Evolutionary conservation across 2,888 invertebrate genomes (phyloP), one percentile per base, ranked within the genome.

Genomic region (Xestia c-nigrum): DNA sequence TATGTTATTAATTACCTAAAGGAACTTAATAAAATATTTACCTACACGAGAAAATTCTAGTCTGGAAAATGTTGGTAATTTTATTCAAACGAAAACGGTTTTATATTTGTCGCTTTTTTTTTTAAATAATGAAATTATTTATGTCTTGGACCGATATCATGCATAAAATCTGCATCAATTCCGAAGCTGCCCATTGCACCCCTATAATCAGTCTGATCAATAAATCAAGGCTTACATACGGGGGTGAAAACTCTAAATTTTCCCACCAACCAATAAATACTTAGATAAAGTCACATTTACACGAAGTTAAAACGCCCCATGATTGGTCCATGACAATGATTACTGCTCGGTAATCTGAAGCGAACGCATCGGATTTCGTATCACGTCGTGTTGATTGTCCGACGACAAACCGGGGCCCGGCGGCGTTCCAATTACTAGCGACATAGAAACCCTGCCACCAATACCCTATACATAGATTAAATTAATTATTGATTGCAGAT

Each of bases 321-420:
- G 91, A 93, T 94, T 91, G 92, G 90, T 86, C 88, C 80, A 85
- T 89, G 92, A 93, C 92, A 94, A 95, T 94, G 92, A 94, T 93
- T 91, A 90, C 89, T 86, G 89, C 87, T 88, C 90, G 87, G 92
- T 93, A 92, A 93, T 92, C 91, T 90, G 90, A 92, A 89, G 88
- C 91, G 91, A 90, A 91, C 92, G 95, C 95, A 96, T 96, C 94
- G 93, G 94, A 94, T 96, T 96, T 96, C 96, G 93, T 93, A 94
- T 96, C 96, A 96, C 96, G 96, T 96, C 93, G 93, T 91, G 94
- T 94, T 96, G 96, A 96, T 96, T 96, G 96, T 95, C 92, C 93
- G 90, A 92, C 95, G 95, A 95, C 95, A 94, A 95, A 95, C 94
- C 90, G 91, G 91, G 88, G 89, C 90, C 93, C 92, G 90, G 88